Evolutionary conservation across 2,797 vertebrate species (phyloP).

Genomic region (Etheostoma nigrum): DNA sequence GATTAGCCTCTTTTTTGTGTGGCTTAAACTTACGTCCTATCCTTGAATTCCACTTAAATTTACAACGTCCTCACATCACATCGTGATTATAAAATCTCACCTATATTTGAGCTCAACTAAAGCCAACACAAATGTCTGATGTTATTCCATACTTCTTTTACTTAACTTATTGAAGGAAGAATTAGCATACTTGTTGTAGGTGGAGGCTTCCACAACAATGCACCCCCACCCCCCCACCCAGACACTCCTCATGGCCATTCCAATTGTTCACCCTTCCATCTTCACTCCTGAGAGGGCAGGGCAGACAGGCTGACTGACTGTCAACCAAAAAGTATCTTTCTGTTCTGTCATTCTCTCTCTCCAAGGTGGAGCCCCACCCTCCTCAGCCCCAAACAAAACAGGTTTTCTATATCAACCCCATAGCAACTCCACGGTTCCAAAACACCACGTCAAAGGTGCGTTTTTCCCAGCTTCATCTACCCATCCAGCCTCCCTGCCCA

Average conservation of each 20-base stretch:
- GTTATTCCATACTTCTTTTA: constrained; percentile 9
- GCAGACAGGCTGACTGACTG: constrained; percentile 79
- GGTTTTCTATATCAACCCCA: constrained; percentile 92
- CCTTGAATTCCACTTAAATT: constrained; percentile 51
- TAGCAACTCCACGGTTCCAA: constrained; percentile 89
- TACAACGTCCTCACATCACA: constrained; percentile 30
- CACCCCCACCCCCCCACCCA: constrained; percentile 22
- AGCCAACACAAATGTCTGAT: constrained; percentile 24
- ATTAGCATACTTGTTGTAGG: constrained; percentile 40
- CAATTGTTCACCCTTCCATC: constrained; percentile 77
- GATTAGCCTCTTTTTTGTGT: constrained; percentile 50
- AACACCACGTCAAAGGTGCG: constrained; percentile 89
- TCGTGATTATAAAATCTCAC: constrained; percentile 49
- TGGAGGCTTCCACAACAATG: constrained; percentile 45
- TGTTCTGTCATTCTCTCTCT: constrained; percentile 84
- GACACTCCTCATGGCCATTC: constrained; percentile 73
- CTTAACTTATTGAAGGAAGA: constrained; percentile 11
- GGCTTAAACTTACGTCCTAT: constrained; percentile 53
- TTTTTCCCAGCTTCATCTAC: constrained; percentile 80
- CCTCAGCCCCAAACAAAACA: constrained; percentile 90
- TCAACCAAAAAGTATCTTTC: constrained; percentile 82
- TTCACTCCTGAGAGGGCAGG: constrained; percentile 78
- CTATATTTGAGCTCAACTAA: constrained; percentile 42
- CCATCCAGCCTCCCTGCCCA: constrained; percentile 79
- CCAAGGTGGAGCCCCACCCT: constrained; percentile 90